Base-by-base conservation (phyloP, 2,797 vertebrate species). In the Sebastes elongatus region DNA sequence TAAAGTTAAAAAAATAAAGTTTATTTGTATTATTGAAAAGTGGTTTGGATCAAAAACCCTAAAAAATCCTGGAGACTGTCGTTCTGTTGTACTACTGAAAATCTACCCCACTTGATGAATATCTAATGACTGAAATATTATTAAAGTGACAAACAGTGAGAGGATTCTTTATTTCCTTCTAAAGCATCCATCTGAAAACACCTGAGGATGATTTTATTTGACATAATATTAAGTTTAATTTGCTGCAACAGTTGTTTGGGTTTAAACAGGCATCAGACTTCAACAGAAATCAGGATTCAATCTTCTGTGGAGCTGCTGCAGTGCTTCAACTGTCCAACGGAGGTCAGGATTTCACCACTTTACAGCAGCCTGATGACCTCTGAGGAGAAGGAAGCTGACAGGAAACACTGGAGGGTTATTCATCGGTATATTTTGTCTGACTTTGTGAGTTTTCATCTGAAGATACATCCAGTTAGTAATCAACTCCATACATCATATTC, bases 281-380 rank as follows among this genome's bases (percentile, higher is more conserved):
- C 38, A 42, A 42, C 42, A 46, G 42, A 18, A 16, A 14, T 57
- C 25, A 57, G 27, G 59, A 11, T n/a, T 3, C 28, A 30, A 10
- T n/a, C 61, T 8, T 14, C 38, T 42, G 38, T 42, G 38, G 42
- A 46, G 42, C 16, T 46, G 59, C 28, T 38, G 79, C 55, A 63
- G 55, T 23, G 18, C 32, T 25, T 6, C 0, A 6, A 1, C 55
- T 35, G 16, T 67, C 91, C 94, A 95, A 89, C 83, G 94, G 94
- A 32, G 91, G 93, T 88, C 92, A 89, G 84, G 30, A 88, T 91
- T 90, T 89, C 79, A 77, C 84, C 56, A 60, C 33, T 87, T 87
- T 78, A 52, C 70, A 10, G 4, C 18, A 5, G 6, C 16, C 38
- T 10, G 61, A 1, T 10, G 42, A 14, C 52, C 22, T 13, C 33